Conservation (phyloP, 2,888 invertebrate genomes). For the Phrixothrix hirtus region DNA sequence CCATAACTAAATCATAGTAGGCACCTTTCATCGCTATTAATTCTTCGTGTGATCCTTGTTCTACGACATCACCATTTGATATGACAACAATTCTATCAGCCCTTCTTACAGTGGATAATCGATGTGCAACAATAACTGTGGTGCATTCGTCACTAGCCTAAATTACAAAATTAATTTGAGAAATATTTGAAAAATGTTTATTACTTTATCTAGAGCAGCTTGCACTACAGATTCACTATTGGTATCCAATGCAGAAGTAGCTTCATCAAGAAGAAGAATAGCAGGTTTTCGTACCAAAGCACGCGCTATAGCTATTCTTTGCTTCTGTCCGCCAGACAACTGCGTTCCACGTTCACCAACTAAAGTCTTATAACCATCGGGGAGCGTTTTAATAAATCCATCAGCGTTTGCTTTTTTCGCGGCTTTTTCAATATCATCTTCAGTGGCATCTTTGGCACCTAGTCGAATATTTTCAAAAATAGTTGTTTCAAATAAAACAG, state of each 20-base stretch:
- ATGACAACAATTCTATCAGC: constrained; percentile 76
- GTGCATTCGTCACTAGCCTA: constrained; percentile 75
- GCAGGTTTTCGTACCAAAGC: constrained; percentile 81
- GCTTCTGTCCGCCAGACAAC: constrained; percentile 86
- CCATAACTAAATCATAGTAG: constrained; percentile 71
- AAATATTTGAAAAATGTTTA: too few relatives aligned
- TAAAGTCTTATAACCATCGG: constrained; percentile 78
- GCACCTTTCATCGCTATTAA: constrained; percentile 67
- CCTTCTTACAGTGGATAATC: constrained; percentile 72
- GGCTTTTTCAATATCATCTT: constrained; percentile 69
- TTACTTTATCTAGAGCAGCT: constrained; percentile 74
- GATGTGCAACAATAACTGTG: constrained; percentile 78
- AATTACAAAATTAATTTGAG: constrained; percentile 21
- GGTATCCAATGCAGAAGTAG: constrained; percentile 87
- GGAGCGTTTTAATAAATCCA: constrained; percentile 72
- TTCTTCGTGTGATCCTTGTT: constrained; percentile 71
- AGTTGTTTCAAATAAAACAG: constrained; percentile 80
- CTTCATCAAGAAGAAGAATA: constrained; percentile 81
- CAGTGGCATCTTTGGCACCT: constrained; percentile 68
- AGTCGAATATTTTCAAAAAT: constrained; percentile 82
- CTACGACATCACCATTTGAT: constrained; percentile 68
- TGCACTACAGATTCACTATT: constrained; percentile 87
- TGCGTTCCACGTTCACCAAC: constrained; percentile 86
- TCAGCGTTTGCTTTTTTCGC: constrained; percentile 79
- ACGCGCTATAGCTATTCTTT: constrained; percentile 87